phyloP scores from a whole-genome alignment of 2,113 vertebrate genomes.

The Ptilorrhoa leucosticta region DNA sequence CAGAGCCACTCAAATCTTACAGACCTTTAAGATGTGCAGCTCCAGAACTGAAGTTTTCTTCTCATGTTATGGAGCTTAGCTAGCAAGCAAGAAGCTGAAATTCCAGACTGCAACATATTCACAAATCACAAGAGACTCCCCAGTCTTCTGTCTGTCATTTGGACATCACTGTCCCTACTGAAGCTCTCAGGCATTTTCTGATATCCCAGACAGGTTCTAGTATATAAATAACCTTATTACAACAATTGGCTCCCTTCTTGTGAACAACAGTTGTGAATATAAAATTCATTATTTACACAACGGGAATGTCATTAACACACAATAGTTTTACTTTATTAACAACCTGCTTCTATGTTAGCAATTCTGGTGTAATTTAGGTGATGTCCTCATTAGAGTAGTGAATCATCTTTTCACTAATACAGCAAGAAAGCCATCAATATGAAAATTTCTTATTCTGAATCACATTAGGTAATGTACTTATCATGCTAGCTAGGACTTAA shows the following conservation, averaged over 20 bases:
- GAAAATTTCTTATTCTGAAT: slow-evolving; percentile 58
- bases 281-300: slow-evolving; percentile 32
- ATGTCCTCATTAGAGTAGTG: not conserved
- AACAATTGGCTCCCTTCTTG: not conserved
- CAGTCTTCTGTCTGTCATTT: not conserved
- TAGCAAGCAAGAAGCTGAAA: not conserved
- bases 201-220: not conserved
- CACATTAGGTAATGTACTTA: slow-evolving; percentile 27
- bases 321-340: slow-evolving; percentile 43
- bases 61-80: not conserved
- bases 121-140: not conserved
- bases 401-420: slow-evolving; percentile 57
- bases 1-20: not conserved
- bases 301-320: not conserved
- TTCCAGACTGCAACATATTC: not conserved
- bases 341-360: slow-evolving; percentile 1
- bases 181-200: not conserved
- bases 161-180: not conserved
- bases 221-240: not conserved
- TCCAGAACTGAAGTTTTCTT: not conserved
- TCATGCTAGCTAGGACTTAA: not conserved
- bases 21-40: not conserved
- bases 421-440: slow-evolving; percentile 54
- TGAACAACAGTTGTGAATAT: not conserved
- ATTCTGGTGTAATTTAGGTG: slow-evolving; percentile 54